Evolutionary conservation across 2,113 vertebrate species (phyloP).

Genomic region (Eurystomus gularis): DNA sequence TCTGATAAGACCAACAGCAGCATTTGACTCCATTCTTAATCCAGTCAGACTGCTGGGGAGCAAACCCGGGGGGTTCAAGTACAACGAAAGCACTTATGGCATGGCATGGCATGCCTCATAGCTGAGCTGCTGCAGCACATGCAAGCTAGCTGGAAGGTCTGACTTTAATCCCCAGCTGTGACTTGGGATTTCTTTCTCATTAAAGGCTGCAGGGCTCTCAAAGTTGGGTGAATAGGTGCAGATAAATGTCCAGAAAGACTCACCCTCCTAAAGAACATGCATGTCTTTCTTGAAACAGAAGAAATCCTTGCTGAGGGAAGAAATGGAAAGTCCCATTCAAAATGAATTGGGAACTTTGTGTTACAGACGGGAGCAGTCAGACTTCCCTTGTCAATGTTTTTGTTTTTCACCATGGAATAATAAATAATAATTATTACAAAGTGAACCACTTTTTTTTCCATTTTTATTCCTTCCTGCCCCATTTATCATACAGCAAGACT

Average conservation of each 20-base stretch:
- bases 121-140: neutral
- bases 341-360: neutral
- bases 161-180: conserved; percentile 40
- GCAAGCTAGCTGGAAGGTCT: conserved; percentile 9
- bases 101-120: neutral
- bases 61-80: conserved; percentile 8
- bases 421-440: neutral
- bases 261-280: neutral
- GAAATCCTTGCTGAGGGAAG: neutral
- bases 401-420: neutral
- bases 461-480: accelerated
- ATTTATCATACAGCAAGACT: neutral
- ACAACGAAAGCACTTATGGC: neutral
- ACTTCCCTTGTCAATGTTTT: neutral
- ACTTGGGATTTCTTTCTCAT: conserved; percentile 40
- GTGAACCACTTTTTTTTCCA: neutral
- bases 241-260: neutral
- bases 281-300: neutral
- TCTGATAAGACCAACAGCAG: conserved; percentile 28
- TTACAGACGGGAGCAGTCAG: neutral
- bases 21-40: conserved; percentile 57
- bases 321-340: neutral
- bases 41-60: conserved; percentile 28
- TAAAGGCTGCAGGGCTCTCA: neutral
- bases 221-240: conserved; percentile 25